phyloP scores from a whole-genome alignment of 2,797 vertebrate genomes.

The Anisognathus igniventris region DNA sequence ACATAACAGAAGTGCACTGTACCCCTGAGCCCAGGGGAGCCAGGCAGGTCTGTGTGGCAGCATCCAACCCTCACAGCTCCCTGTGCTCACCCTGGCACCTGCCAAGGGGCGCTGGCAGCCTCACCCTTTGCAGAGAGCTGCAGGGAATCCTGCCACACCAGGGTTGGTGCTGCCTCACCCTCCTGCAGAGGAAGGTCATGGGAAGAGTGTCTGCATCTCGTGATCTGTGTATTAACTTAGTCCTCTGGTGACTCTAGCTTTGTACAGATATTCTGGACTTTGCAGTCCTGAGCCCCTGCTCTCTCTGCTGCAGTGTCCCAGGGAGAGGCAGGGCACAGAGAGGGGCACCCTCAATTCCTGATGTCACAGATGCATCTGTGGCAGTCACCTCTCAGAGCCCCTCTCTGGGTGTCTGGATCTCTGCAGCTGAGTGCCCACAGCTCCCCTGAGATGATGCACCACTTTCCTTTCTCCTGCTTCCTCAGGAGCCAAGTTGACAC shows the following conservation, averaged over 20 bases:
- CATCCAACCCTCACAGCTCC: background rate
- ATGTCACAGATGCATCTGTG: background rate
- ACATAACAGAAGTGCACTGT: background rate
- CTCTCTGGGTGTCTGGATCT: background rate
- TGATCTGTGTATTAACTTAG: background rate
- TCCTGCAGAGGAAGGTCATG: background rate
- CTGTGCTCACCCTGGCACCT: background rate
- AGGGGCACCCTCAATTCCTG: rapidly evolving
- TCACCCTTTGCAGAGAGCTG: background rate
- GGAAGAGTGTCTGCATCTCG: background rate
- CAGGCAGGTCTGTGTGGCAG: background rate
- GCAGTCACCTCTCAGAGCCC: background rate
- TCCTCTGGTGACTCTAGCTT: background rate
- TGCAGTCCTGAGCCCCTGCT: background rate
- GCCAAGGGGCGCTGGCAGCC: background rate
- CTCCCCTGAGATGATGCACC: background rate
- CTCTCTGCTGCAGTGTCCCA: background rate
- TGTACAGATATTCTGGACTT: background rate
- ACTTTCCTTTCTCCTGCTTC: background rate
- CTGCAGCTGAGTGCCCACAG: background rate
- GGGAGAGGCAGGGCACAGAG: background rate
- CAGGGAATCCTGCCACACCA: rapidly evolving
- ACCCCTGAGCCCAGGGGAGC: background rate
- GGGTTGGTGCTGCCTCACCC: background rate
- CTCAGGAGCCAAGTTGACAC: background rate